A percentile compares a stretch with the other conserved stretches of the same genome.
Conservation (phyloP, 2,113 vertebrate species). For the Rattus rattus region DNA sequence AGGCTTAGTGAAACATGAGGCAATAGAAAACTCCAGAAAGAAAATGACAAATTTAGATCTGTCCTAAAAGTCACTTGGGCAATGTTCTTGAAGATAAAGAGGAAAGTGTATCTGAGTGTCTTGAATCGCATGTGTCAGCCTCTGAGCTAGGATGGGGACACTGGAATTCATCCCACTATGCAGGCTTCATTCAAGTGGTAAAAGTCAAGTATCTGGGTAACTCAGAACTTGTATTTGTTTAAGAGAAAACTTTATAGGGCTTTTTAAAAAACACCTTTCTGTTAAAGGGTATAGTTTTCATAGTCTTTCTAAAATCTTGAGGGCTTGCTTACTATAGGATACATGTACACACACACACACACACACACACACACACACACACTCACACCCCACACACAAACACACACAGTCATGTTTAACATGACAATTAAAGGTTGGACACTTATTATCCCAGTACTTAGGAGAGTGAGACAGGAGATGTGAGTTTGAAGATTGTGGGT, state of each 20-base stretch:
- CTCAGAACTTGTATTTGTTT: neutral
- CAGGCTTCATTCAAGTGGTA: neutral
- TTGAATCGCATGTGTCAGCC: neutral
- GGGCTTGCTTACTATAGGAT: neutral
- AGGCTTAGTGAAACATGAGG: slow-evolving; percentile 14
- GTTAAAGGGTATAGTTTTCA: neutral
- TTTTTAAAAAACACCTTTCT: neutral
- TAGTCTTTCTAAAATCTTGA: neutral
- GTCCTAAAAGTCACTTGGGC: neutral
- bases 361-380: neutral
- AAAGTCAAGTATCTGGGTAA: neutral
- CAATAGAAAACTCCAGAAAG: slow-evolving; percentile 3
- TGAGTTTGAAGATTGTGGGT: neutral
- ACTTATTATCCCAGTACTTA: neutral
- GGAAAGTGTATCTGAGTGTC: neutral
- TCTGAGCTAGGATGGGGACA: neutral
- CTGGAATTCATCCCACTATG: neutral
- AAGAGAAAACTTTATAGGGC: neutral
- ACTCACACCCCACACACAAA: neutral
- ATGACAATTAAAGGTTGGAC: neutral
- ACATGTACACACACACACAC: neutral
- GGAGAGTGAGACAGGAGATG: neutral
- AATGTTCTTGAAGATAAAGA: neutral
- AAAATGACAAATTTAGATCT: neutral
- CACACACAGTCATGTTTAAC: neutral